Conservation (phyloP, 2,113 vertebrate species). For the Austrofundulus limnaeus region DNA sequence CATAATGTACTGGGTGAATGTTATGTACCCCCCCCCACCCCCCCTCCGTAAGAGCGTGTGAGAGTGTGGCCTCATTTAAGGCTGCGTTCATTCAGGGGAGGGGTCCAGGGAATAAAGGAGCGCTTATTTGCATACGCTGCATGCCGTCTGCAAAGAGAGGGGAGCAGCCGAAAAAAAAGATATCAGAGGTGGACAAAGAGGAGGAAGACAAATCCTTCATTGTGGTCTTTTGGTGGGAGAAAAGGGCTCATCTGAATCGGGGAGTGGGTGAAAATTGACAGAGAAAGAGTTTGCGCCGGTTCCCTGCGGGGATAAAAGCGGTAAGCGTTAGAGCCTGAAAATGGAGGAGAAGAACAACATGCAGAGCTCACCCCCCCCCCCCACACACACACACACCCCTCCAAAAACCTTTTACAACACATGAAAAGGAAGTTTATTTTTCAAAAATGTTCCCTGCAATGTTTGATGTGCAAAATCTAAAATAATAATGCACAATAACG, state of each 20-base stretch:
- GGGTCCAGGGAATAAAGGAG: slow-evolving; percentile 68
- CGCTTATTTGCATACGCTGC: slow-evolving; percentile 77
- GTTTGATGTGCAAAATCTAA: slow-evolving; percentile 19
- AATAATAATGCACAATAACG: slow-evolving; percentile 15
- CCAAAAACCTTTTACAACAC: slow-evolving; percentile 33
- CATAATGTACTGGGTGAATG: slow-evolving; percentile 56
- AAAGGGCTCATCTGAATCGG: slow-evolving; percentile 73
- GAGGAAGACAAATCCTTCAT: slow-evolving; percentile 77
- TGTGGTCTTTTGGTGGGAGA: slow-evolving; percentile 73
- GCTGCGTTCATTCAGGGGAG: slow-evolving; percentile 70
- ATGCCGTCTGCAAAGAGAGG: slow-evolving; percentile 74
- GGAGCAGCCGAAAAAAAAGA: slow-evolving; percentile 74
- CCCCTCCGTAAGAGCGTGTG: slow-evolving; percentile 40
- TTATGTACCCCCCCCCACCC: slow-evolving; percentile 51
- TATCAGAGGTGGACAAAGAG: slow-evolving; percentile 78
- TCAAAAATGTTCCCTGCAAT: slow-evolving; percentile 52
- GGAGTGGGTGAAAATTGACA: slow-evolving; percentile 80
- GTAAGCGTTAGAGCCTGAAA: slow-evolving; percentile 69
- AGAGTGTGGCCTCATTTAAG: slow-evolving; percentile 78
- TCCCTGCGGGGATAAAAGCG: slow-evolving; percentile 78
- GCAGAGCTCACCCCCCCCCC: slow-evolving; percentile 46
- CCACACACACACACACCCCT: too few relatives aligned
- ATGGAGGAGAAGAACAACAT: slow-evolving; percentile 71
- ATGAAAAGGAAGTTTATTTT: slow-evolving; percentile 74
- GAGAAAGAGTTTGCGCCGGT: slow-evolving; percentile 76